Evolutionary conservation across 2,797 vertebrate genomes (phyloP), one percentile per base, ranked within the genome.

Genomic region (Ctenopoma kingsleyae): DNA sequence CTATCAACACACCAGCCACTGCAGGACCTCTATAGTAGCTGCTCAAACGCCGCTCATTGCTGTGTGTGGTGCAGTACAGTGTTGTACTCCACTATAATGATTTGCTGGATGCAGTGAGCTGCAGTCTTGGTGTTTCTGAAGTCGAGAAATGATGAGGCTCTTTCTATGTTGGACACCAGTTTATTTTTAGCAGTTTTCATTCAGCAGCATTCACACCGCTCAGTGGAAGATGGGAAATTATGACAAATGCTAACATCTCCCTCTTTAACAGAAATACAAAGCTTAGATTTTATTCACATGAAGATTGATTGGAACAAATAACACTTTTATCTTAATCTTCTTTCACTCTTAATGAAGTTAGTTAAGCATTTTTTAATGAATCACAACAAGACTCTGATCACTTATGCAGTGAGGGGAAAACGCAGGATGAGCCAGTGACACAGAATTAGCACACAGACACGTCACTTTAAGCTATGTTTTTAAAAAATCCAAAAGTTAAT

Each of bases 71-170:
- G 5, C 7, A 8, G 52, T 15, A 38, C 17, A 25, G 27, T 40
- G 16, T 22, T 16, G 30, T 38, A 38, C 44, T 63, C 23, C 17
- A 8, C 10, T 44, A 40, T 74, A 74, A 77, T 74, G 70, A 66
- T 73, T 67, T 48, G 22, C 71, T 63, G 57, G 60, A 46, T 65
- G 57, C 50, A 23, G 13, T 20, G 63, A 54, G 70, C 70, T 67
- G 79, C 20, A 49, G 67, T 62, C 55, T 30, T 30, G 12, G 19
- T 52, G 64, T 56, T 72, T 72, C 9, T 56, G 57, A 36, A 66
- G 65, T 52, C 62, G 27, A 62, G 30, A 19, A 47, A 76, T 55
- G 23, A 67, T 32, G 54, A 54, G n/a, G 47, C 63, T 68, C 27
- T 62, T 10, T 64, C 50, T 13, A 35, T 8, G 19, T 16, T 22